Percentiles rank a stretch among this genome's conserved stretches.
phyloP scores from a whole-genome alignment of 2,888 invertebrate species.

The Scaptomyza cyrtandrae region DNA sequence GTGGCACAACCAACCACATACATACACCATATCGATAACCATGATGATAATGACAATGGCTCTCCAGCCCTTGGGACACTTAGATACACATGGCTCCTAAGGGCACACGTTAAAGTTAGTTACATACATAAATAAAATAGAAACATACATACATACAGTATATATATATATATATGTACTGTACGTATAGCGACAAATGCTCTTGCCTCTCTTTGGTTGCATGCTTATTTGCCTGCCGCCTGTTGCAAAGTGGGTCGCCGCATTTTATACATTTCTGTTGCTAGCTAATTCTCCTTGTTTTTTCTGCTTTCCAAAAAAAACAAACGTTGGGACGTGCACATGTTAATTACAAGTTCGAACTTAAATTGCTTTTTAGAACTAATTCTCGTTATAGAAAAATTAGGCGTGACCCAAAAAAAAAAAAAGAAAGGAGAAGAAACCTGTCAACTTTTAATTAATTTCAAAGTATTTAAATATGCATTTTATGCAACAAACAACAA shows the following conservation, averaged over 20 bases:
- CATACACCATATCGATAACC: slow-evolving; percentile 32
- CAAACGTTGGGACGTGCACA: not conserved
- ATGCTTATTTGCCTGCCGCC: slow-evolving; percentile 43
- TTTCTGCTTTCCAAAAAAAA: not conserved
- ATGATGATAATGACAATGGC: slow-evolving; percentile 37
- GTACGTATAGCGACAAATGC: slow-evolving; percentile 1
- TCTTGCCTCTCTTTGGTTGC: slow-evolving; percentile 15
- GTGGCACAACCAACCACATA: no score
- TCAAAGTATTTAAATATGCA: not conserved
- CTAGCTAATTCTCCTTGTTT: slow-evolving; percentile 9
- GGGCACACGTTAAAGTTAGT: slow-evolving; percentile 27
- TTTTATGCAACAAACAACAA: not conserved
- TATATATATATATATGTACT: no score
- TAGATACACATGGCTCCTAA: slow-evolving; percentile 28
- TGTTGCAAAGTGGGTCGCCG: slow-evolving; percentile 29
- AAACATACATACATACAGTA: not conserved
- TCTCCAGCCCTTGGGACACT: slow-evolving; percentile 10
- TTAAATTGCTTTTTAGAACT: not conserved
- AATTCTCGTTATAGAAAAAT: not conserved
- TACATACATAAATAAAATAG: not conserved
- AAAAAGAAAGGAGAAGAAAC: not conserved
- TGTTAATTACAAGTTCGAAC: not conserved
- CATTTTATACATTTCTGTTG: not conserved
- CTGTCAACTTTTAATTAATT: not conserved
- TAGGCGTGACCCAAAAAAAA: not conserved